Evolutionary conservation across 30 jellyfish, hydroid and myxozoan genomes (phyloP), one percentile per base, ranked within the genome.

Genomic region (Cassiopea andromeda): DNA sequence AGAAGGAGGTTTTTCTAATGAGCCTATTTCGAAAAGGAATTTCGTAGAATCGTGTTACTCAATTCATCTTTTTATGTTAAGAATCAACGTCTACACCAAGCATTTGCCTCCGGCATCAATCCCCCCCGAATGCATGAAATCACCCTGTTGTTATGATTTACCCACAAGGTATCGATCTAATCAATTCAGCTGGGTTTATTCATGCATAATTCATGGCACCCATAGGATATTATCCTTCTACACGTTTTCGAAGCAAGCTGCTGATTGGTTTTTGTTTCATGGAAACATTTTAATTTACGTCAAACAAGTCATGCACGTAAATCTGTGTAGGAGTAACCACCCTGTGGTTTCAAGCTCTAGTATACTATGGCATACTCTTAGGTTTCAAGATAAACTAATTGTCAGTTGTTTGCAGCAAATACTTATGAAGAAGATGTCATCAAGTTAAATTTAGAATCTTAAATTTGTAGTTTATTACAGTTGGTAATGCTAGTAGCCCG

Each of bases 281-380:
- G 73, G 73, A 64, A 16, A 64, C 73, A 64, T 64, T 64, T 17
- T 64, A 64, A 64, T 64, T 64, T 64, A 64, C 73, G 73, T 2
- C 73, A 64, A 27, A 64, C 73, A 64, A 64, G 73, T 64, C 73
- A 64, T 64, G 38, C 1, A 64, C 73, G 27, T 64, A 64, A 5
- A 5, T 64, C 2, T 7, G 6, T 64, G 73, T 4, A 10, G 12
- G 64, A 54, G 0, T 54, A 10, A 3, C 12, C 7, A 0, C 64
- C 12, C 64, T 54, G 64, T 54, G 64, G 64, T 54, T 54, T 54
- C 12, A 3, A 54, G 64, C 10, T 3, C 64, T 54, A 54, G 10
- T 54, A 10, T 54, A 27, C 38, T 27, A 27, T 27, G 38, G 38
- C 38, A 27, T 27, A 0, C 38, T 27, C 38, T 27, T 27, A 27